Conservation (phyloP, 1,140 invertebrate genomes). For the Heliconius nattereri region DNA sequence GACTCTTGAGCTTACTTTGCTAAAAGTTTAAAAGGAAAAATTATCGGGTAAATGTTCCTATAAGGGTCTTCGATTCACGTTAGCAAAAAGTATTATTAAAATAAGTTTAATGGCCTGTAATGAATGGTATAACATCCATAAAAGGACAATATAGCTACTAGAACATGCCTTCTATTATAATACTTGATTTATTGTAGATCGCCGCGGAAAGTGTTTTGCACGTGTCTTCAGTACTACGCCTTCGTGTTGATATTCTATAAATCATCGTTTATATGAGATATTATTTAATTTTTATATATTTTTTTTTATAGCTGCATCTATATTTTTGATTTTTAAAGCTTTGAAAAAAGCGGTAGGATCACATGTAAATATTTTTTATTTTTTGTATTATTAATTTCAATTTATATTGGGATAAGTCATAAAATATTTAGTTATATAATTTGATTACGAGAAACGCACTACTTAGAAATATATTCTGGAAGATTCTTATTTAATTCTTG, state of each 20-base stretch:
- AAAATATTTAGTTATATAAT: too few relatives aligned
- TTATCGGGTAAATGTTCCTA: constrained; percentile 1
- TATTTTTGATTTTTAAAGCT: background rate
- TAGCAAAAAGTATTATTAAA: constrained; percentile 61
- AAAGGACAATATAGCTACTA: constrained; percentile 76
- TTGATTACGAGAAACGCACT: too few relatives aligned
- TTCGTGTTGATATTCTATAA: constrained; percentile 38
- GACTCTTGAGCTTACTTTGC: constrained; percentile 51
- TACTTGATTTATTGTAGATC: constrained; percentile 71
- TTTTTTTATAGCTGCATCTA: background rate
- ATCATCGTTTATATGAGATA: constrained; percentile 7
- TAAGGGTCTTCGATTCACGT: constrained; percentile 45
- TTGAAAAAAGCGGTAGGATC: background rate
- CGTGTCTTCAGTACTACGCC: constrained; percentile 63
- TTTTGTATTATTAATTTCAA: too few relatives aligned
- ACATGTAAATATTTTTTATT: too few relatives aligned
- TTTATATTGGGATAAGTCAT: too few relatives aligned
- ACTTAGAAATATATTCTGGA: too few relatives aligned
- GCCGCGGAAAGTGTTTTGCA: constrained; percentile 72
- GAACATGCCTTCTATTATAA: constrained; percentile 75
- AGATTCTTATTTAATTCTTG: too few relatives aligned
- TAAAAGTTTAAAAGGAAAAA: constrained; percentile 38
- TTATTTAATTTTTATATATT: background rate
- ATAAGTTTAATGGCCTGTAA: constrained; percentile 79
- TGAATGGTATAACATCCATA: constrained; percentile 79